phyloP scores from a whole-genome alignment of 2,113 vertebrate genomes.

The Bolborhynchus lineola region DNA sequence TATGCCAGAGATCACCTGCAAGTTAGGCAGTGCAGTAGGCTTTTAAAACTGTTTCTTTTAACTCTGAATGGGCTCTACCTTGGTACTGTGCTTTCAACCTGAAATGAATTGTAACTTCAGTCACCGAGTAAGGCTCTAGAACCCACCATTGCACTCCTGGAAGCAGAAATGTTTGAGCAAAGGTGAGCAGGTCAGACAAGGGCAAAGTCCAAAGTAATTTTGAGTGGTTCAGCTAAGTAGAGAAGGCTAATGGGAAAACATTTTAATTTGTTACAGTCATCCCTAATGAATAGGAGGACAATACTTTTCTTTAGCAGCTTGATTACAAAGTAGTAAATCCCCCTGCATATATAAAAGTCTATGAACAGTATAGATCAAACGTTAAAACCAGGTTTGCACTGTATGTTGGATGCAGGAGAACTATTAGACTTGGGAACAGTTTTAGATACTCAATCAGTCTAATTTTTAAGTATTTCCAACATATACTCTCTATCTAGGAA shows the following conservation, averaged over 20 bases:
- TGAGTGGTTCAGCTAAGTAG: slow-evolving; percentile 67
- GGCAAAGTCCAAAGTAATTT: slow-evolving; percentile 68
- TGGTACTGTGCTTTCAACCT: not conserved
- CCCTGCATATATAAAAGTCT: slow-evolving; percentile 62
- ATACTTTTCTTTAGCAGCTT: slow-evolving; percentile 61
- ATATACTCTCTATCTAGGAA: not conserved
- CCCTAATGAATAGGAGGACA: slow-evolving; percentile 67
- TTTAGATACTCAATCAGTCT: not conserved
- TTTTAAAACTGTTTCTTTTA: not conserved
- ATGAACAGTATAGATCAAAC: slow-evolving; percentile 44
- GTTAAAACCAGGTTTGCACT: slow-evolving; percentile 27
- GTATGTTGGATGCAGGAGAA: not conserved
- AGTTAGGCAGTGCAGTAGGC: not conserved
- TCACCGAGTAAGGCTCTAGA: not conserved
- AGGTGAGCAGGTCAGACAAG: slow-evolving; percentile 67
- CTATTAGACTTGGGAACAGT: not conserved
- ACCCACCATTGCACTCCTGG: not conserved
- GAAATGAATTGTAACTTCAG: not conserved
- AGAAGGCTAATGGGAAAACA: slow-evolving; percentile 56
- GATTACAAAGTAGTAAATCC: slow-evolving; percentile 72
- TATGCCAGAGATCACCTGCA: not conserved
- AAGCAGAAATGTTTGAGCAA: slow-evolving; percentile 49
- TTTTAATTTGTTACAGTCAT: slow-evolving; percentile 73
- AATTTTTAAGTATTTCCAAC: not conserved
- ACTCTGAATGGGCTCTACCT: not conserved